These are phyloP conservation scores for Sphinx pinastri DNA, from an alignment of 2,888 invertebrate species.

Conservation along the genomic window DNA sequence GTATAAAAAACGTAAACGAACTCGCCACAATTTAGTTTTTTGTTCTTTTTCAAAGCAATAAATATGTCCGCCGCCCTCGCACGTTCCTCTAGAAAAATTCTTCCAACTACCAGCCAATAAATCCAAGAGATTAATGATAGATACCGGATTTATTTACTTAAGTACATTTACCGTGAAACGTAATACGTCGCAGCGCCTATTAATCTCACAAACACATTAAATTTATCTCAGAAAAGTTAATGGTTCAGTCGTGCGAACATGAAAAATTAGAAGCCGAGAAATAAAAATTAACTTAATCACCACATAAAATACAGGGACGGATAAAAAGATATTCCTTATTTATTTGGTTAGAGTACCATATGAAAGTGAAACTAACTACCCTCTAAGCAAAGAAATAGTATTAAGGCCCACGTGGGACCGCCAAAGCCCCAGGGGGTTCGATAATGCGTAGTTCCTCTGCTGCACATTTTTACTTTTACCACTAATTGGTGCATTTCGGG, in stretches of 20 bases:
- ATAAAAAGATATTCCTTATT: slow-evolving; percentile 23
- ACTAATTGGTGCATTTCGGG: slow-evolving; percentile 81
- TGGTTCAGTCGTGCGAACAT: slow-evolving; percentile 55
- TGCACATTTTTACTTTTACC: slow-evolving; percentile 81
- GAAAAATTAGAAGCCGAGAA: slow-evolving; percentile 45
- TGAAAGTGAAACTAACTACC: slow-evolving; percentile 70
- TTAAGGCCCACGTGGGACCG: slow-evolving; percentile 76
- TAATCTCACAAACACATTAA: slow-evolving; percentile 69
- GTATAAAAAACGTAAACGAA: slow-evolving; percentile 60
- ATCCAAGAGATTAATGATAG: slow-evolving; percentile 77
- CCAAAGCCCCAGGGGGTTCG: slow-evolving; percentile 58
- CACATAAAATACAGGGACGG: slow-evolving; percentile 21
- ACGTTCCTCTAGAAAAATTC: slow-evolving; percentile 58
- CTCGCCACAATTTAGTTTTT: slow-evolving; percentile 63
- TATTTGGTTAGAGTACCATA: slow-evolving; percentile 76
- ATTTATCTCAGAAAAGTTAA: slow-evolving; percentile 56
- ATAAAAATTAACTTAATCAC: slow-evolving; percentile 35
- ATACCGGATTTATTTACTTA: slow-evolving; percentile 76
- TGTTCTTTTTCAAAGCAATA: slow-evolving; percentile 67
- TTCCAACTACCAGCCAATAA: slow-evolving; percentile 70
- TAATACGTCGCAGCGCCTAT: slow-evolving; percentile 72
- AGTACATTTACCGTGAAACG: slow-evolving; percentile 71
- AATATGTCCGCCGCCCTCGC: slow-evolving; percentile 75
- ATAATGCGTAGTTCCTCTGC: slow-evolving; percentile 78
- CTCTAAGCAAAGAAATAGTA: slow-evolving; percentile 79